phyloP scores from a whole-genome alignment of 2,888 invertebrate genomes.

The Andrena camellia region DNA sequence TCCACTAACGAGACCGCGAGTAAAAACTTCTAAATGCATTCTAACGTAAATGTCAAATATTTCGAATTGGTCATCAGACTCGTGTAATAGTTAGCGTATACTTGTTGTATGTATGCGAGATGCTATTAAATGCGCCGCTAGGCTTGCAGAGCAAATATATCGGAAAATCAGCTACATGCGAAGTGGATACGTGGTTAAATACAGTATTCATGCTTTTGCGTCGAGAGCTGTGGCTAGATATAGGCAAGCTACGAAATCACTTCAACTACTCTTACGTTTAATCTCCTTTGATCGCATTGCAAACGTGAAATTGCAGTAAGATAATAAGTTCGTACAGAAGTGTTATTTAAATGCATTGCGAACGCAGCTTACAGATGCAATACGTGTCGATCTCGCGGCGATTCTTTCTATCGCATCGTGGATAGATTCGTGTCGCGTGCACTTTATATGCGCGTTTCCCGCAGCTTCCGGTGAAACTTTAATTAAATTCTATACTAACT shows the following conservation, averaged over 20 bases:
- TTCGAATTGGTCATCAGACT: not conserved
- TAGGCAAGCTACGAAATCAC: slow-evolving; percentile 32
- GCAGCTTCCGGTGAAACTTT: slow-evolving; percentile 2
- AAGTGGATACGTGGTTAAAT: slow-evolving; percentile 18
- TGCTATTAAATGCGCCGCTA: slow-evolving; percentile 17
- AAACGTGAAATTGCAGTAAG: not conserved
- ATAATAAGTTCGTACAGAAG: not conserved
- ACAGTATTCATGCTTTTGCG: slow-evolving; percentile 38
- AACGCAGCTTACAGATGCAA: not conserved
- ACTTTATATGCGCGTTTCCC: not conserved
- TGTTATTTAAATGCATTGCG: not conserved
- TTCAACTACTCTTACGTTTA: not conserved
- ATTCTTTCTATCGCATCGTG: not conserved
- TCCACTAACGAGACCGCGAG: not conserved
- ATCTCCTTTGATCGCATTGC: not conserved
- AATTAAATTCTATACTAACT: slow-evolving; percentile 18
- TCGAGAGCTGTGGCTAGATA: slow-evolving; percentile 6
- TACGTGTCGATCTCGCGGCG: not conserved
- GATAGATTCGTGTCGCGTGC: not conserved
- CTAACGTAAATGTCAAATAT: not conserved
- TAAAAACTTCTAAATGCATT: slow-evolving; percentile 26
- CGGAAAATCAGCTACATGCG: slow-evolving; percentile 36
- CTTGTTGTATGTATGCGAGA: not conserved
- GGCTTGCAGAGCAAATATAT: slow-evolving; percentile 27
- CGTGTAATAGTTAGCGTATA: not conserved